Percentiles rank a stretch among this genome's conserved stretches.
Conservation (phyloP, 2,888 invertebrate genomes). For the Cryptocephalus moraei region DNA sequence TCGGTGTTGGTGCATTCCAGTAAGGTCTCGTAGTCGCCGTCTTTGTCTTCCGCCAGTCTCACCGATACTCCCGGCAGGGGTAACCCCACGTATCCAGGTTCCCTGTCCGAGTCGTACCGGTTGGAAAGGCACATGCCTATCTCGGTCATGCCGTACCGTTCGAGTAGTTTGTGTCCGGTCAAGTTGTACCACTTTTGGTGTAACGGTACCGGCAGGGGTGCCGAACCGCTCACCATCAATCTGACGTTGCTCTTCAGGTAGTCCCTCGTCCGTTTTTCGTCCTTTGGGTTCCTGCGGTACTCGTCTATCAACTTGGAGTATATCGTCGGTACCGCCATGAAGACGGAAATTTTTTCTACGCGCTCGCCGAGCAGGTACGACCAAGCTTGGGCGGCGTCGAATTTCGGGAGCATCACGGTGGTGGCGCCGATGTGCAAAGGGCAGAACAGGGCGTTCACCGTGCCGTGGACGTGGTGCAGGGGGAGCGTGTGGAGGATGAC, state of each 20-base stretch:
- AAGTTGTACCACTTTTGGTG: slow-evolving; percentile 69
- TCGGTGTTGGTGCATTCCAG: slow-evolving; percentile 29
- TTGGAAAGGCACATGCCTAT: slow-evolving; percentile 81
- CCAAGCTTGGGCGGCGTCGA: slow-evolving; percentile 61
- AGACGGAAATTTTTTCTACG: slow-evolving; percentile 54
- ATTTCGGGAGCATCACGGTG: slow-evolving; percentile 57
- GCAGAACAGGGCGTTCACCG: slow-evolving; percentile 69
- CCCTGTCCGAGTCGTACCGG: slow-evolving; percentile 50
- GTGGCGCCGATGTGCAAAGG: slow-evolving; percentile 69
- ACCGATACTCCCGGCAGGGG: slow-evolving; percentile 64
- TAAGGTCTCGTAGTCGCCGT: slow-evolving; percentile 16
- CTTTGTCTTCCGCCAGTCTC: slow-evolving; percentile 39
- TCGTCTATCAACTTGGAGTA: slow-evolving; percentile 69
- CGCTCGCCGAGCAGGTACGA: slow-evolving; percentile 58
- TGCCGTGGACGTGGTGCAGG: slow-evolving; percentile 76
- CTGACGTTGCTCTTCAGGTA: slow-evolving; percentile 38
- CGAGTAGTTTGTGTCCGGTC: slow-evolving; percentile 55
- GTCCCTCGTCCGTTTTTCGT: slow-evolving; percentile 40
- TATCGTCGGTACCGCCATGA: slow-evolving; percentile 87
- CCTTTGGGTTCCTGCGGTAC: slow-evolving; percentile 54
- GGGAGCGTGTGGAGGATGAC: slow-evolving; percentile 72
- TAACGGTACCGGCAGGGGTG: slow-evolving; percentile 64
- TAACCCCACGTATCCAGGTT: slow-evolving; percentile 60
- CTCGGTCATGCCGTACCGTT: slow-evolving; percentile 71
- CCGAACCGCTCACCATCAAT: slow-evolving; percentile 61